phyloP scores from a whole-genome alignment of 2,113 vertebrate genomes.

The Pelusios castaneus region DNA sequence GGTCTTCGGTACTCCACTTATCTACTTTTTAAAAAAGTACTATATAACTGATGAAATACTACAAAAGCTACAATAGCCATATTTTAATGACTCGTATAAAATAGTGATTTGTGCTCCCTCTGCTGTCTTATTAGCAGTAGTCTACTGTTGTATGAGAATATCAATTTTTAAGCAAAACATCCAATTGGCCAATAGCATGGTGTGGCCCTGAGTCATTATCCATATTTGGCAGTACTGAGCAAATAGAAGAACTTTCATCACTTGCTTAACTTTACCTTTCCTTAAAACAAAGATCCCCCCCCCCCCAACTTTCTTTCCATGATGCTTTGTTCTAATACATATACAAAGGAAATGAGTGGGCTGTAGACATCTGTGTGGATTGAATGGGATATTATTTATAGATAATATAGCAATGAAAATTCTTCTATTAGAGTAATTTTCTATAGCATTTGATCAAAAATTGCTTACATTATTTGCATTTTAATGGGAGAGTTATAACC shows the following conservation, averaged over 20 bases:
- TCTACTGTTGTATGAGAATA: background rate
- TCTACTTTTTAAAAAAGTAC: rapidly evolving
- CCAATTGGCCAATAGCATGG: background rate
- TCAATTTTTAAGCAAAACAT: background rate
- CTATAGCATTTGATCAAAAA: conserved; percentile 19
- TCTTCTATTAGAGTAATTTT: background rate
- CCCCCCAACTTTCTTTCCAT: background rate
- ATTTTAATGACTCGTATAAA: background rate
- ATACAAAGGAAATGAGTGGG: background rate
- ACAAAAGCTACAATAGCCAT: rapidly evolving
- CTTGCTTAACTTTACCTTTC: background rate
- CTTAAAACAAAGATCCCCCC: background rate
- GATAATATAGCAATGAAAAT: background rate
- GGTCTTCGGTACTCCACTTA: rapidly evolving
- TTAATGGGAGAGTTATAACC: conserved; percentile 9
- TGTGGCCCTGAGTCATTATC: background rate
- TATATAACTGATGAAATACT: rapidly evolving
- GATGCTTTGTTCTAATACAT: background rate
- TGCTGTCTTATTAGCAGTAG: conserved; percentile 2
- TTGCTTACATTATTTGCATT: conserved; percentile 45
- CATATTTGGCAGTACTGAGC: background rate
- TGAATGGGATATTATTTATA: background rate
- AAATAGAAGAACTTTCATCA: no score
- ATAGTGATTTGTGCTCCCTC: conserved; percentile 51
- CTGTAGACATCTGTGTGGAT: background rate